Evolutionary conservation across 2,113 vertebrate genomes (phyloP), one percentile per base, ranked within the genome.

Genomic region (Cacatua alba): DNA sequence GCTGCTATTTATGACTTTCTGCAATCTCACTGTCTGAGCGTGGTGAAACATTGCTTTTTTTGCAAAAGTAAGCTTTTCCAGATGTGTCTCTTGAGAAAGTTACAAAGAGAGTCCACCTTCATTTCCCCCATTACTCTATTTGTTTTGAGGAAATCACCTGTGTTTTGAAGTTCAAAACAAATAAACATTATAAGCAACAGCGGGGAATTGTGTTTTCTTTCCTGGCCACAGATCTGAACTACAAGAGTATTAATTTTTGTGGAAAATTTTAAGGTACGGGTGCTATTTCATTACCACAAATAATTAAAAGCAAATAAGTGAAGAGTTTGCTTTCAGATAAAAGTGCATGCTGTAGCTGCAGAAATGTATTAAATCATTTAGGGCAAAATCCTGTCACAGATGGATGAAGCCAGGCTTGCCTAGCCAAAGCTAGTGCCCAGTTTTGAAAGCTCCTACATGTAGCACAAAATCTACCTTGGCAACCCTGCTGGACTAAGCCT

Each of bases 151-250:
- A 97, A 90, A 78, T 97, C 70, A 92, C 68, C 90, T 92, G 52
- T 94, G 82, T 95, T 97, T 97, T 95, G 92, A 96, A 92, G 86
- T 94, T 93, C 59, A 95, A 94, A 92, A 78, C 85, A 97, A 97
- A 97, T 97, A 97, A 96, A 97, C 87, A 89, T 81, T 93, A 65
- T 75, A 95, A 95, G 93, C 64, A 93, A 93, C 64, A 92, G 72
- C 46, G 31, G 25, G 29, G 74, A 96, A 95, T 94, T 91, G 90
- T 92, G 79, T 92, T 94, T 95, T 93, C 89, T 95, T 97, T 97
- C 91, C 94, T 46, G 48, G 75, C 14, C 67, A 79, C 17, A 39
- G 70, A 71, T 25, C 33, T 90, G 52, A 95, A 95, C 74, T 96
- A 64, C 59, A 57, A 26, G 70, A 51, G 52, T 49, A 89, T 95